These are phyloP conservation scores for Macrosteles quadrilineatus DNA, from an alignment of 1,140 invertebrate genomes.

Conservation along the genomic window DNA sequence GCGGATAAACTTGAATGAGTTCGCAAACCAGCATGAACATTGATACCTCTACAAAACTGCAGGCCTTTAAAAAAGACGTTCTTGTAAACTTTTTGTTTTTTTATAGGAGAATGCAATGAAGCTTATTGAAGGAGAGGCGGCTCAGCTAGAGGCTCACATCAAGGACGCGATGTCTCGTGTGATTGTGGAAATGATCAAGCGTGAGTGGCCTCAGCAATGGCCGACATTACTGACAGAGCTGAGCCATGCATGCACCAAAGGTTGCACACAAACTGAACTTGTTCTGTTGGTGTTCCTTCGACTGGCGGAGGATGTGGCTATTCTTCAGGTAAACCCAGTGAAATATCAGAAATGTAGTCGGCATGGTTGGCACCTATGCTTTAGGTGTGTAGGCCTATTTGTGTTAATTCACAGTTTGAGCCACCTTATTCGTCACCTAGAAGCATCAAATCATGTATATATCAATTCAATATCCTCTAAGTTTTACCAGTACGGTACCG, in stretches of 20 bases:
- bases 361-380: too few relatives aligned
- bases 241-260: conserved; percentile 67
- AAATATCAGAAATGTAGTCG: conserved; percentile 33
- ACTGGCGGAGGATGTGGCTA: conserved; percentile 87
- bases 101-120: conserved; percentile 79
- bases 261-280: conserved; percentile 83
- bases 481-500: too few relatives aligned
- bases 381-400: too few relatives aligned
- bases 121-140: conserved; percentile 65
- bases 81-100: conserved; percentile 11
- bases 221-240: conserved; percentile 79
- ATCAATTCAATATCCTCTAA: too few relatives aligned
- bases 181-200: conserved; percentile 91
- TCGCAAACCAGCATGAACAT: too few relatives aligned
- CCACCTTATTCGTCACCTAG: too few relatives aligned
- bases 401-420: too few relatives aligned
- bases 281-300: conserved; percentile 83
- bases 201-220: conserved; percentile 97
- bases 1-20: too few relatives aligned
- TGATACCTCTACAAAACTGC: too few relatives aligned
- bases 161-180: conserved; percentile 86
- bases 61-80: too few relatives aligned
- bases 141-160: conserved; percentile 59
- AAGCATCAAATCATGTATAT: too few relatives aligned
- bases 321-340: conserved; percentile 71